These are phyloP conservation scores for Amphilophus citrinellus DNA, from an alignment of 2,113 vertebrate genomes.

Conservation along the genomic window DNA sequence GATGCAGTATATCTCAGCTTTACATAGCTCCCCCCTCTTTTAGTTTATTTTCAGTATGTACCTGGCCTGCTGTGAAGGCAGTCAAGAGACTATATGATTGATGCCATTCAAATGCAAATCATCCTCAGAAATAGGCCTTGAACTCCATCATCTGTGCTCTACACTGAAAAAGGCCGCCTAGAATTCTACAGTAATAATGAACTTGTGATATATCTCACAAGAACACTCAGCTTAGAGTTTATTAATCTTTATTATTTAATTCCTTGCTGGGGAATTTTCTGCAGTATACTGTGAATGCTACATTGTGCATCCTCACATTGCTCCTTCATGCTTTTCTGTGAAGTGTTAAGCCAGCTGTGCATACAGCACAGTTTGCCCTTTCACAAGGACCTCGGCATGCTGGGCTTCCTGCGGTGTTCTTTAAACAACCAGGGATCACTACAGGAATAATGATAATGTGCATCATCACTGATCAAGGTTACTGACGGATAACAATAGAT, in stretches of 20 bases:
- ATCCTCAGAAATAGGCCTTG: background rate
- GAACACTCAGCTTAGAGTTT: background rate
- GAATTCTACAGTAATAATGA: background rate
- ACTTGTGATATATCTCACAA: background rate
- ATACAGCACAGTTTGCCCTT: conserved; percentile 26
- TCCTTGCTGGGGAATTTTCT: conserved; percentile 20
- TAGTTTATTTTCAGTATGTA: conserved; percentile 7
- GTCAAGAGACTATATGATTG: background rate
- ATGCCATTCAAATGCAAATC: conserved; percentile 8
- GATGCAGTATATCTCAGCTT: background rate
- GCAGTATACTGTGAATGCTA: background rate
- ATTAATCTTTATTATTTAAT: conserved; percentile 21
- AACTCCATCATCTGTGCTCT: background rate
- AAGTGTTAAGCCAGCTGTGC: background rate
- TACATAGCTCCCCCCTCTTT: background rate
- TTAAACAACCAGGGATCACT: conserved; percentile 11
- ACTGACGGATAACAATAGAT: background rate
- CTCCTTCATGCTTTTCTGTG: conserved; percentile 1
- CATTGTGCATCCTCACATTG: background rate
- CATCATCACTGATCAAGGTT: background rate
- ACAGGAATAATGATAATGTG: background rate
- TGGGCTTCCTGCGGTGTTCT: background rate
- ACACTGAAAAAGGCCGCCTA: background rate
- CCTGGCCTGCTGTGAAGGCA: background rate
- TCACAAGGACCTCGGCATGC: conserved; percentile 10